These are phyloP conservation scores for Galemys pyrenaicus DNA, from an alignment of 2,113 vertebrate genomes.

Conservation along the genomic window DNA sequence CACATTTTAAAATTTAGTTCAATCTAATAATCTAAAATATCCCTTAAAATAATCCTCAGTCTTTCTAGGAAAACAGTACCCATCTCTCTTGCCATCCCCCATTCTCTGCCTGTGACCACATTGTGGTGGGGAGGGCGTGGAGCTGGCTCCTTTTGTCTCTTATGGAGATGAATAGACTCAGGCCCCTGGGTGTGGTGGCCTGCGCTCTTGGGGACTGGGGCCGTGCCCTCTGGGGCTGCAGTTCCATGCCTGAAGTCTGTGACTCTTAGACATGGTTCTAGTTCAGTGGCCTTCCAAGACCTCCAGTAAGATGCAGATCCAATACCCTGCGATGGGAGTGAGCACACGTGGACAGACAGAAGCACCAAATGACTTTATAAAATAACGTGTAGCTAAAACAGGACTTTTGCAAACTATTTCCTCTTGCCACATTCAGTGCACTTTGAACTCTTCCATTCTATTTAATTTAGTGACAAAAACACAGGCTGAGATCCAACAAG, in stretches of 20 bases:
- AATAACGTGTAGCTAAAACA: neutral
- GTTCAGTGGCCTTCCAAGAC: neutral
- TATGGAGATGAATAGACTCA: neutral
- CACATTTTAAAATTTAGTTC: neutral
- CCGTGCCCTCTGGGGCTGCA: neutral
- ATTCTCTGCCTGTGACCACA: neutral
- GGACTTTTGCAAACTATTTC: neutral
- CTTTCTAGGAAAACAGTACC: neutral
- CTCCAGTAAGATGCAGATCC: neutral
- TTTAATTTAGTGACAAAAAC: neutral
- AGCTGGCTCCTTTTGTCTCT: neutral
- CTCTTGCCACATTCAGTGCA: neutral
- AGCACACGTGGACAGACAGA: neutral
- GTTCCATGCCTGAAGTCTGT: neutral
- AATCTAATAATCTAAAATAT: neutral
- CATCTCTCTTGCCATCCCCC: rapidly evolving
- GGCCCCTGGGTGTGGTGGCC: neutral
- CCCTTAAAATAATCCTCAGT: neutral
- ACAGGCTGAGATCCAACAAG: neutral
- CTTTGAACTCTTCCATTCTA: neutral
- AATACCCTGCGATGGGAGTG: neutral
- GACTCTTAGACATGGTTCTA: neutral
- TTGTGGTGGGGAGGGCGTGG: neutral
- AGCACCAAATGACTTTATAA: neutral
- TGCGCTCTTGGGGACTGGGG: neutral